Percentiles rank a stretch among this genome's conserved stretches.
Conservation (phyloP, 2,888 invertebrate genomes). For the Globia sparganii region DNA sequence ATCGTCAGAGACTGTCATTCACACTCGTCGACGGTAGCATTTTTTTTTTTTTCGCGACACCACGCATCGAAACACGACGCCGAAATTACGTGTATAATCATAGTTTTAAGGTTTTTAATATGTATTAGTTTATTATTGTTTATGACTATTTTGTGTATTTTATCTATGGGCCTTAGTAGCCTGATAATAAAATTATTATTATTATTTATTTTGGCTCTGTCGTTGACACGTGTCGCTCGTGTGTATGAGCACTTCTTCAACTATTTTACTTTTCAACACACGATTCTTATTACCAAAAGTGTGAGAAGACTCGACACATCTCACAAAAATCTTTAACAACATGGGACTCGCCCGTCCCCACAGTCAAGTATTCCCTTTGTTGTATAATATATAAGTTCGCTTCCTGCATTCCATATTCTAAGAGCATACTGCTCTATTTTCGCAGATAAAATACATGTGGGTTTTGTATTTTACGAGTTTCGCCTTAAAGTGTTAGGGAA, state of each 20-base stretch:
- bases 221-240: not conserved
- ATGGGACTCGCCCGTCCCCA: constrained; percentile 12
- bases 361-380: constrained; percentile 49
- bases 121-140: too few species aligned
- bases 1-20: too few species aligned
- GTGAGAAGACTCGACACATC: constrained; percentile 15
- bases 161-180: too few species aligned
- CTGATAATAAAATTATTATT: too few species aligned
- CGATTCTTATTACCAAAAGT: constrained; percentile 4
- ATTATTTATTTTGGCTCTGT: too few species aligned
- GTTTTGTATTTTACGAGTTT: constrained; percentile 52
- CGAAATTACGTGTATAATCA: too few species aligned
- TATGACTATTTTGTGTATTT: too few species aligned
- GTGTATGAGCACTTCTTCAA: not conserved
- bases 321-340: constrained; percentile 28
- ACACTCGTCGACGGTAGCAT: too few species aligned
- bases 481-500: constrained; percentile 45
- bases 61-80: too few species aligned
- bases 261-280: not conserved
- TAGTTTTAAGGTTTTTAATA: too few species aligned
- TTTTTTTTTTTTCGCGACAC: too few species aligned
- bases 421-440: constrained; percentile 48
- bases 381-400: constrained; percentile 61
- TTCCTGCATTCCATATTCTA: constrained; percentile 54
- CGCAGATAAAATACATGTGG: constrained; percentile 57